Evolutionary conservation across 1,140 invertebrate genomes (phyloP).

Genomic region (Zaprionus ornatus): DNA sequence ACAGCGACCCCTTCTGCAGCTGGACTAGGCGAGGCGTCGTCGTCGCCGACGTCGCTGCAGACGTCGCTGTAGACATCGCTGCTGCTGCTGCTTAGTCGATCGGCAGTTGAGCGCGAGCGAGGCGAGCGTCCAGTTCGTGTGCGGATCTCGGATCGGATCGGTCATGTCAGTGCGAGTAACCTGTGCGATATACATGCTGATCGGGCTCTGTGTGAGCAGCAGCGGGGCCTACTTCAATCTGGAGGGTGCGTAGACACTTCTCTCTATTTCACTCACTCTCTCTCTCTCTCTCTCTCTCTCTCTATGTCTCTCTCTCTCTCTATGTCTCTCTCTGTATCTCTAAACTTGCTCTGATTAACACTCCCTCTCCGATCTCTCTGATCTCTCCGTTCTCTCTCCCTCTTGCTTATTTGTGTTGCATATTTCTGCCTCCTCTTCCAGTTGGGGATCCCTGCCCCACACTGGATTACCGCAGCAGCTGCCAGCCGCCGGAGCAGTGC

Average conservation of each 20-base stretch:
- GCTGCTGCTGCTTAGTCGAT: not conserved
- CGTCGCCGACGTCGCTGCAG: not conserved
- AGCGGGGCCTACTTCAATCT: conserved; percentile 51
- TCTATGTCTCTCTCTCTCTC: not conserved
- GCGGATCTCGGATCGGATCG: conserved; percentile 13
- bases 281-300: not conserved
- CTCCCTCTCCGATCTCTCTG: not conserved
- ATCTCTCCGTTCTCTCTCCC: not conserved
- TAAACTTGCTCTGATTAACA: not conserved
- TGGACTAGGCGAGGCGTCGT: not conserved
- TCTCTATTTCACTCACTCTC: not conserved
- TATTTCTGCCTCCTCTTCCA: conserved; percentile 1
- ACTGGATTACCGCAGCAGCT: conserved; percentile 49
- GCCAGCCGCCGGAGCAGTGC: conserved; percentile 50
- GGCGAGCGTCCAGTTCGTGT: conserved; percentile 29
- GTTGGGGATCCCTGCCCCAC: conserved; percentile 67
- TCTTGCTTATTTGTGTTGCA: not conserved
- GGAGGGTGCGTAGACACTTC: conserved; percentile 49
- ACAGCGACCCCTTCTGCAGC: not conserved
- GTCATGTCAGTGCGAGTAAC: conserved; percentile 41
- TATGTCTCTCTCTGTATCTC: not conserved
- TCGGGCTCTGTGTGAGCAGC: conserved; percentile 36
- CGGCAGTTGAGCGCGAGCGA: conserved; percentile 42
- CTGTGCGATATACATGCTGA: conserved; percentile 17
- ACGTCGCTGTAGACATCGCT: not conserved